These are phyloP conservation scores for Euwallacea similis DNA, from an alignment of 1,140 invertebrate genomes.

Conservation along the genomic window DNA sequence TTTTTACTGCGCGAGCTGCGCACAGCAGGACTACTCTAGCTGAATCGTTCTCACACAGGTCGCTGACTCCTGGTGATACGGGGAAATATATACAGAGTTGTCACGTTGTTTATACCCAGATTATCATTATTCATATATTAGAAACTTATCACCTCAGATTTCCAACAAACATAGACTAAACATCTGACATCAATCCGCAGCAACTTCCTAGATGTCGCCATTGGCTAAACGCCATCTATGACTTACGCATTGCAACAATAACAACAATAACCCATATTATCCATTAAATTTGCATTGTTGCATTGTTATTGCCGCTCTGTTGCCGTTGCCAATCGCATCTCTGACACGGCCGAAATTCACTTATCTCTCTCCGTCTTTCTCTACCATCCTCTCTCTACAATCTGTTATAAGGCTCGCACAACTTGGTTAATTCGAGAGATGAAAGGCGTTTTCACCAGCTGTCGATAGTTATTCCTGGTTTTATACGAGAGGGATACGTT, in stretches of 20 bases:
- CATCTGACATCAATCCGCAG: too few relatives aligned
- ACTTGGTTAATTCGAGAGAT: constrained; percentile 14
- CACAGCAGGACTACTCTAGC: constrained; percentile 25
- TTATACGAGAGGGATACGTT: neutral
- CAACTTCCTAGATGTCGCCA: too few relatives aligned
- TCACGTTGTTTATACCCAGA: constrained; percentile 12
- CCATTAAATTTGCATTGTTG: constrained; percentile 28
- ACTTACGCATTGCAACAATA: too few relatives aligned
- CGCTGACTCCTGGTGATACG: constrained; percentile 29
- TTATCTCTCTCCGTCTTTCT: constrained; percentile 7
- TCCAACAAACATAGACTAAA: too few relatives aligned
- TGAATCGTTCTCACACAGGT: constrained; percentile 34
- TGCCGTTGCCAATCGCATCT: constrained; percentile 11
- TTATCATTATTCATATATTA: constrained; percentile 5
- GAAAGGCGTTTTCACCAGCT: constrained; percentile 5
- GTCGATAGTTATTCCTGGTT: neutral
- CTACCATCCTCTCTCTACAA: neutral
- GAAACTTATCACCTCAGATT: too few relatives aligned
- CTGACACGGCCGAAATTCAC: neutral
- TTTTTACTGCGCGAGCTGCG: neutral
- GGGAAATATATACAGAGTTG: constrained; percentile 30
- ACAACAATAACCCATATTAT: too few relatives aligned
- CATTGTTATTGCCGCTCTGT: constrained; percentile 31
- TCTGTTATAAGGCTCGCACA: neutral
- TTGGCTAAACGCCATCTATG: too few relatives aligned